Evolutionary conservation across 2,113 vertebrate species (phyloP), one percentile per base, ranked within the genome.

Genomic region (Vidua macroura): DNA sequence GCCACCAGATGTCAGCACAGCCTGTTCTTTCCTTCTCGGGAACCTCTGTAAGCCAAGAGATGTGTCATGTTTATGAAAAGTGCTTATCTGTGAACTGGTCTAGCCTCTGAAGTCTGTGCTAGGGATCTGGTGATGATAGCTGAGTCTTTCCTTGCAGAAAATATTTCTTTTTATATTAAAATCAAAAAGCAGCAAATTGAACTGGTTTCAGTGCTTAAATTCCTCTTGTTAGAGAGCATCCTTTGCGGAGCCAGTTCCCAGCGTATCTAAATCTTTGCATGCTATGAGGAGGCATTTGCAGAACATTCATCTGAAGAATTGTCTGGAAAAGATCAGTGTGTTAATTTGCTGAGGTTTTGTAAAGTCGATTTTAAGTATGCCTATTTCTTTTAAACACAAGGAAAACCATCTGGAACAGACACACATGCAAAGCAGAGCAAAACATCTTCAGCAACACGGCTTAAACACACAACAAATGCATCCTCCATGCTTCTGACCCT

Each of bases 1-100:
- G 81, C 97, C 98, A 97, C 92, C 96, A 98, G 98, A 92, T 98
- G 98, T 97, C 98, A 98, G 97, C 95, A 97, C 95, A 98, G 97
- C 70, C 97, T 96, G 63, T 90, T 86, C 90, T 78, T 94, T 90
- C 80, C 13, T 62, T 76, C 62, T 78, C n/a, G 48, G 68, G 66
- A 74, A 48, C 49, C 27, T 58, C 39, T 48, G 46, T 23, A 24
- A 90, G 72, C 43, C 52, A 60, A 83, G 78, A 53, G n/a, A 68
- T 49, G 35, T 37, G 48, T 41, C 59, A 74, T 56, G 33, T 70
- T 91, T 75, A 43, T 37, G 66, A 53, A 46, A 49, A 82, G 55
- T 63, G 39, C 58, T 83, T 77, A n/a, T 81, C 58, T 70, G 53
- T 56, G 89, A 80, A 90, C 13, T 83, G 43, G 56, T 58, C 90